Percentiles rank a stretch among this genome's conserved stretches.
These are phyloP conservation scores for Drosophila aff. DNA, from an alignment of 1,140 invertebrate species.

Conservation along the genomic window DNA sequence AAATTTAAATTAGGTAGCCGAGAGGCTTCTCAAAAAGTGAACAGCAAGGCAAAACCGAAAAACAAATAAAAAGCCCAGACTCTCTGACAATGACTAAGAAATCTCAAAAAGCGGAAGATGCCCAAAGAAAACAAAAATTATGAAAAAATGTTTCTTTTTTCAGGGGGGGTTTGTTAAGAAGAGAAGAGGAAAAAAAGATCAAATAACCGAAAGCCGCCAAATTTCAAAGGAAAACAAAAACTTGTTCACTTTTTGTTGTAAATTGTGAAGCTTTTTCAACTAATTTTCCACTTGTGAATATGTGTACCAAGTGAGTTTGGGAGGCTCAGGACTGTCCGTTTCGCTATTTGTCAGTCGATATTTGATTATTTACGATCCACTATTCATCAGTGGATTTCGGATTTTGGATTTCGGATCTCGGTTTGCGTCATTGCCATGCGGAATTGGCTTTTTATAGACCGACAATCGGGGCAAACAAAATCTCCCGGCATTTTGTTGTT, in stretches of 20 bases:
- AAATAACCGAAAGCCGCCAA: conserved; percentile 78
- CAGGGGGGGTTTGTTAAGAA: conserved; percentile 57
- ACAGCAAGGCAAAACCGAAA: conserved; percentile 35
- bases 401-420: conserved; percentile 10
- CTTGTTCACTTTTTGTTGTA: conserved; percentile 70
- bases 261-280: conserved; percentile 66
- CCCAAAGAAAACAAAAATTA: conserved; percentile 66
- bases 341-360: conserved; percentile 71
- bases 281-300: conserved; percentile 77
- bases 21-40: conserved; percentile 40
- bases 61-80: conserved; percentile 59
- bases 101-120: conserved; percentile 68
- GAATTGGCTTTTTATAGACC: conserved; percentile 57
- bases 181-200: conserved; percentile 59
- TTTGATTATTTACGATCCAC: conserved; percentile 74
- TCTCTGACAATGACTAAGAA: conserved; percentile 71
- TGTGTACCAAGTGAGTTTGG: conserved; percentile 7
- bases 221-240: conserved; percentile 83
- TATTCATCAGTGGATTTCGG: conserved; percentile 47
- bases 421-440: conserved; percentile 54
- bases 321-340: conserved; percentile 28
- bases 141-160: conserved; percentile 72
- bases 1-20: conserved; percentile 82
- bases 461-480: conserved; percentile 34
- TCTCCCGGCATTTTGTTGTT: conserved; percentile 42